phyloP scores from a whole-genome alignment of 2,797 vertebrate species.

The Melanotaenia pygmaea region DNA sequence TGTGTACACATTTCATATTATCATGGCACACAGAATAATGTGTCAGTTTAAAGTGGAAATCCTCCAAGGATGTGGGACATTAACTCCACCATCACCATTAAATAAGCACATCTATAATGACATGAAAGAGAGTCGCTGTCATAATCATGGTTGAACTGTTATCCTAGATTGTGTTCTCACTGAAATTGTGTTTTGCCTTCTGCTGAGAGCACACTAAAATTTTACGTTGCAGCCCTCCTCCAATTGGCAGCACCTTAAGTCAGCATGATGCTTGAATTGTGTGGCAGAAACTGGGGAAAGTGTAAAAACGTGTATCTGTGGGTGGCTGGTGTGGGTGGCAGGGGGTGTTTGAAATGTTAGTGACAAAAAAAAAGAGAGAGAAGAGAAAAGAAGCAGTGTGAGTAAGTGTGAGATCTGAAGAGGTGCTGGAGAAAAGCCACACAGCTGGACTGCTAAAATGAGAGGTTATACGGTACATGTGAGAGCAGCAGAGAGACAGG shows the following conservation, averaged over 20 bases:
- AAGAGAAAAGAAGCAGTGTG: not conserved
- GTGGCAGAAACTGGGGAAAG: slow-evolving; percentile 34
- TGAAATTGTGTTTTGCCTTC: slow-evolving; percentile 47
- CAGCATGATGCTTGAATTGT: slow-evolving; percentile 28
- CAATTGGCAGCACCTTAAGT: slow-evolving; percentile 44
- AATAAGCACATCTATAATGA: slow-evolving; percentile 40
- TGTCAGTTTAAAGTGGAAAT: slow-evolving; percentile 19
- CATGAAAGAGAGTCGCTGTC: slow-evolving; percentile 38
- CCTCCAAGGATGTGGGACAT: slow-evolving; percentile 1
- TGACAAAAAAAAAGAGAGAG: not conserved
- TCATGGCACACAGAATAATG: not conserved
- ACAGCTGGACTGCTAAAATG: not conserved
- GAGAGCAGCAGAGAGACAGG: not conserved
- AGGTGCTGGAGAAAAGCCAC: slow-evolving; percentile 2
- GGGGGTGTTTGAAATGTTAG: slow-evolving; percentile 4
- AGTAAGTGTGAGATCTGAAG: not conserved
- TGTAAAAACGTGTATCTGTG: slow-evolving; percentile 15
- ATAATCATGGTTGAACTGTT: slow-evolving; percentile 32
- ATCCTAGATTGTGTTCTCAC: slow-evolving; percentile 49
- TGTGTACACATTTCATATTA: not conserved
- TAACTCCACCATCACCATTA: slow-evolving; percentile 35
- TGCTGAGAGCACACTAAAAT: slow-evolving; percentile 39
- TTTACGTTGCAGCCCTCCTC: slow-evolving; percentile 40
- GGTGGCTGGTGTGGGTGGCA: slow-evolving; percentile 23
- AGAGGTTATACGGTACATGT: not conserved